Evolutionary conservation across 2,888 invertebrate genomes (phyloP).

Genomic region (Electrophaes corylata): DNA sequence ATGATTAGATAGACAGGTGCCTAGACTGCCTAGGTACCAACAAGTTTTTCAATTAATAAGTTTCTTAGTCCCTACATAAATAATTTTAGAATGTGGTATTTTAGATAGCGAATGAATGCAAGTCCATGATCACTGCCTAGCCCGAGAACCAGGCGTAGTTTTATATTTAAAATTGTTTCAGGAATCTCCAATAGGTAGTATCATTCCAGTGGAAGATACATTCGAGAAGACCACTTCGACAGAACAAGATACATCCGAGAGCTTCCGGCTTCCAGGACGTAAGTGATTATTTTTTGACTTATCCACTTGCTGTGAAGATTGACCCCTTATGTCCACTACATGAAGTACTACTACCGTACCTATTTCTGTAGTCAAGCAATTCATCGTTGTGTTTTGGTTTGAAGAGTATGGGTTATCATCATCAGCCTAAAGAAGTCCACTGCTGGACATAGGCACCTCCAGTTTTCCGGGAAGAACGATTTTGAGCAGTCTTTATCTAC

Average conservation of each 20-base stretch:
- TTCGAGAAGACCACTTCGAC: constrained; percentile 49
- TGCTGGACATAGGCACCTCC: too few species aligned
- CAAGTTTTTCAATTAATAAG: not conserved
- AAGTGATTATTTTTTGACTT: constrained; percentile 38
- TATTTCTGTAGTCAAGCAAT: too few species aligned
- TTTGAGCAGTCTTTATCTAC: too few species aligned
- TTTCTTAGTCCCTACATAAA: too few species aligned
- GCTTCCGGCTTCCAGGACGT: constrained; percentile 70
- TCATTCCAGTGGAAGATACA: constrained; percentile 40
- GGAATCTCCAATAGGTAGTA: constrained; percentile 31
- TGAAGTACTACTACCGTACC: too few species aligned
- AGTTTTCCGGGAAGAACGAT: too few species aligned
- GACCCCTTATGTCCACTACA: too few species aligned
- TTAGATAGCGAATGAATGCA: constrained; percentile 1
- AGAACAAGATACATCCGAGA: constrained; percentile 73
- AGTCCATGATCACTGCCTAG: too few species aligned
- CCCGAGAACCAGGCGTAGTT: not conserved
- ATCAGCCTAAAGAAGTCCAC: too few species aligned
- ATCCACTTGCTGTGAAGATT: not conserved
- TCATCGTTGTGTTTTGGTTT: too few species aligned
- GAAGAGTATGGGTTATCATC: too few species aligned
- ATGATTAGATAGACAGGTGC: constrained; percentile 15
- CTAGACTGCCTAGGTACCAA: not conserved
- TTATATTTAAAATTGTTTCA: constrained; percentile 21
- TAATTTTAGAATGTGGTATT: not conserved